Base-by-base conservation (phyloP, 2,113 vertebrate genomes). In the Anoplopoma fimbria region DNA sequence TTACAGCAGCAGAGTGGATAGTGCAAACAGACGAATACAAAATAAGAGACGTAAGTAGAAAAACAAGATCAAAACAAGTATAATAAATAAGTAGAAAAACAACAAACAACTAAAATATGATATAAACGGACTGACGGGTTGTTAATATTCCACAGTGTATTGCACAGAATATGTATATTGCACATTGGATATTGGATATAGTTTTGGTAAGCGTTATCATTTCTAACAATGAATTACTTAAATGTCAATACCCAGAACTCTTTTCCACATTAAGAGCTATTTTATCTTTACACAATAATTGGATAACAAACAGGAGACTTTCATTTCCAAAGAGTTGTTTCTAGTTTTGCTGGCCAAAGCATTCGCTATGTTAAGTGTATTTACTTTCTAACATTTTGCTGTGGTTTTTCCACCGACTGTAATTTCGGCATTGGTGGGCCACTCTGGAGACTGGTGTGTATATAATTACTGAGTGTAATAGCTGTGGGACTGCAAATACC, bases 381-480 rank as follows among this genome's bases (percentile, higher is more conserved):
- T 85, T 60, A 64, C 87, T 85, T 86, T 74, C 69, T 75, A 45
- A 77, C 85, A n/a, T n/a, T 83, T 74, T 61, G 80, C 77, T 1
- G 85, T 71, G 92, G 93, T 95, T 95, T 94, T 91, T 90, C 82
- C 23, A 38, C 29, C 6, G 21, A 74, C 89, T 92, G 69, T 92
- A 92, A 95, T 94, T 92, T 90, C 72, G 77, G 69, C 77, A 68
- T 69, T 61, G 87, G 86, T 90, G 14, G 73, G 74, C 82, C 82
- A 79, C 87, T 82, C 65, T 73, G 81, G 81, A 85, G 86, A 81
- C 84, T 45, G 67, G 71, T 27, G 80, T 81, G 81, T 88, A 57
- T 88, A 70, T 91, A 94, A 93, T 94, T 87, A 93, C 82, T 86
- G 80, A 70, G 79, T 77, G 73, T 78, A 88, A 93, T 84, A 87